A percentile compares a stretch with the other conserved stretches of the same genome.
Conservation (phyloP, 2,888 invertebrate species). For the Teleogryllus oceanicus region DNA sequence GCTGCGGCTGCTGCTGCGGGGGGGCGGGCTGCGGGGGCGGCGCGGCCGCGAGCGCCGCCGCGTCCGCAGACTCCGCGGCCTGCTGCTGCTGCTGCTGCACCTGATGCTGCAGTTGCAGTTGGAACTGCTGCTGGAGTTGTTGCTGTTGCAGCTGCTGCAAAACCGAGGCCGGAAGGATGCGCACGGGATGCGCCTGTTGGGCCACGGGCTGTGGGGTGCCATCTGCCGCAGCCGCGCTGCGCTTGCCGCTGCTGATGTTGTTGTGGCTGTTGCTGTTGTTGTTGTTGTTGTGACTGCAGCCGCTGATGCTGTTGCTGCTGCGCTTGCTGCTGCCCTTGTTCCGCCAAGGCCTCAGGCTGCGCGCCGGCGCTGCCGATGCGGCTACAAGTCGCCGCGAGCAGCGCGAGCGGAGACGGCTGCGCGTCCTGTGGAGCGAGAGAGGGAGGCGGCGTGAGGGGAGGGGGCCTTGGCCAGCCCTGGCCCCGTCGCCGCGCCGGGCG, state of each 20-base stretch:
- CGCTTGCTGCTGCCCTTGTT: neutral
- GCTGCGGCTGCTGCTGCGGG: neutral
- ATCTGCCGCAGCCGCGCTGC: no score
- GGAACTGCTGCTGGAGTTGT: slow-evolving; percentile 42
- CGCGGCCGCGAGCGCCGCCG: slow-evolving; percentile 52
- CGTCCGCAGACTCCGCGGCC: slow-evolving; percentile 44
- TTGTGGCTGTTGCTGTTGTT: neutral
- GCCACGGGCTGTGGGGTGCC: no score
- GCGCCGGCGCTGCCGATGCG: slow-evolving; percentile 53
- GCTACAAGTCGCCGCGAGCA: slow-evolving; percentile 75
- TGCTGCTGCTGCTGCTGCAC: slow-evolving; percentile 35
- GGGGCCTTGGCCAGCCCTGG: slow-evolving; percentile 35
- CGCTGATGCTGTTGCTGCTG: slow-evolving; percentile 33
- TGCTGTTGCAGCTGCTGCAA: no score
- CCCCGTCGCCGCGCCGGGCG: slow-evolving; percentile 34
- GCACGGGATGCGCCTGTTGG: no score
- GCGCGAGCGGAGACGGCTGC: slow-evolving; percentile 66
- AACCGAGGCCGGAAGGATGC: no score
- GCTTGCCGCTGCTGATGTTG: slow-evolving; percentile 27
- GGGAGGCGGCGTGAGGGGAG: slow-evolving; percentile 29
- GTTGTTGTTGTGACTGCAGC: no score
- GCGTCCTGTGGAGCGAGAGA: slow-evolving; percentile 30
- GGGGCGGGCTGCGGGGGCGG: slow-evolving; percentile 52
- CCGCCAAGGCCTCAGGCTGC: slow-evolving; percentile 33
- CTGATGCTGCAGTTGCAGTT: slow-evolving; percentile 39